Evolutionary conservation across 2,888 invertebrate species (phyloP).

Genomic region (Aleiodes alternator): DNA sequence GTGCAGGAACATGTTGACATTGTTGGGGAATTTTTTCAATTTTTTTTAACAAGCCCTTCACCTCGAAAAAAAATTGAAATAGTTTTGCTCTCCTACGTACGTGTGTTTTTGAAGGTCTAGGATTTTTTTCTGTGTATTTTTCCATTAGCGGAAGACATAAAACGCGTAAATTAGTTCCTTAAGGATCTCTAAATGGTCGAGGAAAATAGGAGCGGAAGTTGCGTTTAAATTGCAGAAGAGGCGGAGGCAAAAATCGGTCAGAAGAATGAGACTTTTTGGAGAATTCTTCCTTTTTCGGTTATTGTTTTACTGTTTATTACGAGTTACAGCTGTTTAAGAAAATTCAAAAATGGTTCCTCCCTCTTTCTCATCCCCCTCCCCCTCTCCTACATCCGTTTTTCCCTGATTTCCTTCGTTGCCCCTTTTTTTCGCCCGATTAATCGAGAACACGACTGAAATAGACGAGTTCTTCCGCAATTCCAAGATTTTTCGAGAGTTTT

Average conservation of each 20-base stretch:
- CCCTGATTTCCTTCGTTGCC: background rate
- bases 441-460: conserved; percentile 26
- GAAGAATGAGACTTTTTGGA: conserved; percentile 8
- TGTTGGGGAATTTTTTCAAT: no score
- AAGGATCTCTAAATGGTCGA: background rate
- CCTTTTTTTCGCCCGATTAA: conserved; percentile 5
- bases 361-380: no score
- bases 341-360: conserved; percentile 32
- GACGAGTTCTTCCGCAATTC: conserved; percentile 4
- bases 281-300: conserved; percentile 37
- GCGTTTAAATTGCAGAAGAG: conserved; percentile 51
- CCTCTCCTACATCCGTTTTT: conserved; percentile 27
- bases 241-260: conserved; percentile 45
- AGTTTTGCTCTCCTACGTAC: background rate
- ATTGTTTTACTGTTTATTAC: conserved; percentile 59
- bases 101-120: background rate
- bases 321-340: conserved; percentile 57
- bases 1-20: no score
- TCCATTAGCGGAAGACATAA: conserved; percentile 20
- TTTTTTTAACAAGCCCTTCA: no score
- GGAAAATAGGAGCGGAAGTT: conserved; percentile 46
- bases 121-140: background rate
- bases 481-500: conserved; percentile 12
- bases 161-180: conserved; percentile 21
- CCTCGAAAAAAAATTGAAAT: no score